Evolutionary conservation across 1,140 invertebrate genomes (phyloP).

Genomic region (Trypoxylus dichotomus): DNA sequence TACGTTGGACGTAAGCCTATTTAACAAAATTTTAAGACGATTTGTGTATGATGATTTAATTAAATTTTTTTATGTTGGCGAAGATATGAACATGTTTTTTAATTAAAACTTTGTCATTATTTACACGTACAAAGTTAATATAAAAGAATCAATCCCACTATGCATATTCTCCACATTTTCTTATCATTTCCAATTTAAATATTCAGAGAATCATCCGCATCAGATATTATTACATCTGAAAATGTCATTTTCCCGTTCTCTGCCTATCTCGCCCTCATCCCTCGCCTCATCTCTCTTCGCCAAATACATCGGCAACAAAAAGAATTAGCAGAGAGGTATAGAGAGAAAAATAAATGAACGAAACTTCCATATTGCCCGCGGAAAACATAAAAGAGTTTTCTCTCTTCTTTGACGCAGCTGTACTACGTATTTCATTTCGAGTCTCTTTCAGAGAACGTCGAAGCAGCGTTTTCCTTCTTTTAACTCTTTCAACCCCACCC

Average conservation of each 20-base stretch:
- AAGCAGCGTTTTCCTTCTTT: conserved; percentile 32
- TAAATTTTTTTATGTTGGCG: too few relatives aligned
- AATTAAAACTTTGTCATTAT: not conserved
- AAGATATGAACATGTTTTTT: too few relatives aligned
- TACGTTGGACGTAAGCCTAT: not conserved
- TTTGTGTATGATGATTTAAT: too few relatives aligned
- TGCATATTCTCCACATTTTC: not conserved
- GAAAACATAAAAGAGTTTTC: conserved; percentile 23
- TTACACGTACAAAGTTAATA: not conserved
- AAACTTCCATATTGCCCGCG: conserved; percentile 22
- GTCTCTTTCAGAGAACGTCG: conserved; percentile 19
- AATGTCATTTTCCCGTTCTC: conserved; percentile 3
- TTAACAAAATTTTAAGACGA: not conserved
- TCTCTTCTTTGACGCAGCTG: conserved; percentile 12
- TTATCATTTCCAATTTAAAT: conserved; percentile 21
- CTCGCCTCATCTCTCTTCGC: not conserved
- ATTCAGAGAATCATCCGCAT: conserved; percentile 14
- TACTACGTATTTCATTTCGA: conserved; percentile 22
- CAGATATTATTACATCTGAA: conserved; percentile 20
- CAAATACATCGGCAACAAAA: conserved; percentile 5
- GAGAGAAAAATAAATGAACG: conserved; percentile 13
- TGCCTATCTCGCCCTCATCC: not conserved
- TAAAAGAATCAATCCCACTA: not conserved
- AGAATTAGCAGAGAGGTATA: not conserved
- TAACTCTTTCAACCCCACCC: conserved; percentile 36